These are phyloP conservation scores for Pandemis cinnamomeana DNA, from an alignment of 2,888 invertebrate species.

Conservation along the genomic window DNA sequence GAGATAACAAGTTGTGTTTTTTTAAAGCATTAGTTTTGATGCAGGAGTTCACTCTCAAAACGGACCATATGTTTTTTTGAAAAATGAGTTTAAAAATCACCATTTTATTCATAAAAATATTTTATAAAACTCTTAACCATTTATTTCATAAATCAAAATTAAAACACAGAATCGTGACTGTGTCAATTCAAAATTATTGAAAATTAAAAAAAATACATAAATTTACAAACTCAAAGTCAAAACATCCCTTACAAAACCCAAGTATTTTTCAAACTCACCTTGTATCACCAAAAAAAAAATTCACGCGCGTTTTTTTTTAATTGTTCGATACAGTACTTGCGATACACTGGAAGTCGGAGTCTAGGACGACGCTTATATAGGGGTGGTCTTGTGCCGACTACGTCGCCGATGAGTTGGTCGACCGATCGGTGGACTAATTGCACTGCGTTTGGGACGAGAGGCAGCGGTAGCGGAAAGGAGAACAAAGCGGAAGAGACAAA, in stretches of 20 bases:
- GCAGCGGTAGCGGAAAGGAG: conserved; percentile 16
- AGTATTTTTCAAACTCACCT: conserved; percentile 1
- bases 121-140: no score
- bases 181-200: no score
- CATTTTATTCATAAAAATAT: no score
- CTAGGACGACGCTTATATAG: conserved; percentile 68
- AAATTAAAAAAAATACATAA: not conserved
- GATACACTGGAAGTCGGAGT: conserved; percentile 58
- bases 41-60: no score
- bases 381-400: conserved; percentile 50
- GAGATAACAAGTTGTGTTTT: no score
- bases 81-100: no score
- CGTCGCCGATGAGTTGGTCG: conserved; percentile 45
- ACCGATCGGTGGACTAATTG: conserved; percentile 50
- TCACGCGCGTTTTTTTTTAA: conserved; percentile 36
- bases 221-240: not conserved
- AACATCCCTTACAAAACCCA: not conserved
- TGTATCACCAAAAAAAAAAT: not conserved
- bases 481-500: no score
- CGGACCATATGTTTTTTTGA: no score
- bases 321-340: conserved; percentile 54
- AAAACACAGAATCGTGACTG: no score
- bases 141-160: no score
- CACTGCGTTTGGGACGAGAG: conserved; percentile 7
- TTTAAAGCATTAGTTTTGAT: no score